phyloP scores from a whole-genome alignment of 2,113 vertebrate genomes.

The Hystrix brachyura region DNA sequence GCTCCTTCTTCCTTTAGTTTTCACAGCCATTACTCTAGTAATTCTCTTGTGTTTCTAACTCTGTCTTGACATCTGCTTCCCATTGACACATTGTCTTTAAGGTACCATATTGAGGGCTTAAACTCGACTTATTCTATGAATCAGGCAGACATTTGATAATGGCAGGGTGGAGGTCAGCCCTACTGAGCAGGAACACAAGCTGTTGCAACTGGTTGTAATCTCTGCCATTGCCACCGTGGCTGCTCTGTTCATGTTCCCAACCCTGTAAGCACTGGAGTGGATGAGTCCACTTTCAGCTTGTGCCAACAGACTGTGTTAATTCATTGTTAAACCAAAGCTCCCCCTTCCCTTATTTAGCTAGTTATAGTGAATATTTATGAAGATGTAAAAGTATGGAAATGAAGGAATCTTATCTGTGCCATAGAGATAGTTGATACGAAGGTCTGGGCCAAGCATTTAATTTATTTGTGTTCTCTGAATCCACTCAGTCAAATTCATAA shows the following conservation, averaged over 20 bases:
- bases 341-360: not conserved
- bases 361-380: not conserved
- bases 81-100: not conserved
- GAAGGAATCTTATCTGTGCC: not conserved
- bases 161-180: not conserved
- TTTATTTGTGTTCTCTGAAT: not conserved
- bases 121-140: not conserved
- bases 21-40: not conserved
- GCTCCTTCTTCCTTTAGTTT: not conserved
- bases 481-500: not conserved
- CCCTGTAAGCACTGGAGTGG: not conserved
- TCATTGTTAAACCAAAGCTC: not conserved
- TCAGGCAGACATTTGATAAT: not conserved
- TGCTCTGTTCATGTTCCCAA: not conserved
- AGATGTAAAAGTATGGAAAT: not conserved
- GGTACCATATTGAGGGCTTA: not conserved
- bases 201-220: not conserved
- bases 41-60: not conserved
- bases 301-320: not conserved
- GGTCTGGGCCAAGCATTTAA: not conserved
- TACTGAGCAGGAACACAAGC: not conserved
- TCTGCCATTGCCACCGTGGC: not conserved
- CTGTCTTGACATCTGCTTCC: not conserved
- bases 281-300: not conserved
- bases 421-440: not conserved